These are phyloP conservation scores for Nematopogon swammerdamellus DNA, from an alignment of 2,888 invertebrate species.

Conservation along the genomic window DNA sequence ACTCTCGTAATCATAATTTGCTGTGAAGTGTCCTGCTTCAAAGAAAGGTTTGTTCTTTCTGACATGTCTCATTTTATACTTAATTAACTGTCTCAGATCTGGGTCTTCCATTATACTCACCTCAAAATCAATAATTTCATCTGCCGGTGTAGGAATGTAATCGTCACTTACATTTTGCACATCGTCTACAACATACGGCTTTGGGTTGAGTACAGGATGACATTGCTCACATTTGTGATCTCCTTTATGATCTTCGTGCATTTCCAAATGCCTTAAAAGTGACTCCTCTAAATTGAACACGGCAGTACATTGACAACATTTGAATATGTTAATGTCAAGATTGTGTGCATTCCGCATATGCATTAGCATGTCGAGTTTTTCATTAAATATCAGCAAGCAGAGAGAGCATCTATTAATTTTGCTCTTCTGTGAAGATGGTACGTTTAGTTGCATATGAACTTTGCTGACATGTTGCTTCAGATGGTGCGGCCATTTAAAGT, in stretches of 20 bases:
- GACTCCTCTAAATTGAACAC: constrained; percentile 2
- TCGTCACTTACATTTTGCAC: not conserved
- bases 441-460: not conserved
- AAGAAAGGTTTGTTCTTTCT: not conserved
- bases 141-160: not conserved
- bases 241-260: constrained; percentile 1
- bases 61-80: constrained; percentile 1
- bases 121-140: constrained; percentile 5
- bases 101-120: constrained; percentile 2
- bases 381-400: not conserved
- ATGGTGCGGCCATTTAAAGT: constrained; percentile 5
- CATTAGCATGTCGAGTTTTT: constrained; percentile 2
- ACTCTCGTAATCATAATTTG: too few relatives aligned
- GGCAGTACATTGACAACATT: constrained; percentile 1
- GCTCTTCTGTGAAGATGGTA: not conserved
- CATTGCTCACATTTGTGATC: constrained; percentile 4
- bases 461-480: constrained; percentile 3
- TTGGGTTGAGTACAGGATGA: constrained; percentile 1
- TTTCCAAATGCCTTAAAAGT: constrained; percentile 1
- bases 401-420: not conserved
- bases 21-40: not conserved
- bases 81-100: constrained; percentile 1
- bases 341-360: constrained; percentile 2
- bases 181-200: not conserved
- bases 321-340: constrained; percentile 4